Evolutionary conservation across 2,797 vertebrate species (phyloP).

Genomic region (Avahi laniger): DNA sequence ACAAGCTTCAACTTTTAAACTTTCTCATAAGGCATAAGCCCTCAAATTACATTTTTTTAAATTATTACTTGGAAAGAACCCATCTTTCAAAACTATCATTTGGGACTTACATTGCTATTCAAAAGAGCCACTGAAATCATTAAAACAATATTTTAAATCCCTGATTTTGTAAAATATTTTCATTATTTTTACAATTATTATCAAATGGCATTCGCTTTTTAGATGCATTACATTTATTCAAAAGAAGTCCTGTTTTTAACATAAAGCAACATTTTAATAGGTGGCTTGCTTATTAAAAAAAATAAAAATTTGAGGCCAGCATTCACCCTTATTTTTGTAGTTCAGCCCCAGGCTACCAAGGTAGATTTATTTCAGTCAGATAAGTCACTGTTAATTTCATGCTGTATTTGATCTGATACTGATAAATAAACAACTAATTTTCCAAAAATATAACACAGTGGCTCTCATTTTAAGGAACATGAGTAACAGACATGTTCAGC

Average conservation of each 20-base stretch:
- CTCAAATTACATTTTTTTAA: not conserved
- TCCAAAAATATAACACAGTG: slow-evolving; percentile 79
- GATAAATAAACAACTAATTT: slow-evolving; percentile 82
- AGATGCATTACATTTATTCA: slow-evolving; percentile 51
- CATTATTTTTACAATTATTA: slow-evolving; percentile 54
- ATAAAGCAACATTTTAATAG: slow-evolving; percentile 57
- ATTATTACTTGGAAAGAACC: slow-evolving; percentile 31
- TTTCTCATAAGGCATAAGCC: slow-evolving; percentile 13
- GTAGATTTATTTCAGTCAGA: slow-evolving; percentile 65
- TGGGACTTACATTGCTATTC: not conserved
- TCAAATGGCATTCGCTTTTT: slow-evolving; percentile 48
- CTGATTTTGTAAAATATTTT: slow-evolving; percentile 37
- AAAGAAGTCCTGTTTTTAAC: slow-evolving; percentile 61
- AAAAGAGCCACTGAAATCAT: slow-evolving; percentile 28
- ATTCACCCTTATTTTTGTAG: slow-evolving; percentile 71
- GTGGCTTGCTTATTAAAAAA: slow-evolving; percentile 63
- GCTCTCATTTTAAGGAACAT: slow-evolving; percentile 74
- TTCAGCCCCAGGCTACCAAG: slow-evolving; percentile 61
- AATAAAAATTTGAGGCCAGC: slow-evolving; percentile 50
- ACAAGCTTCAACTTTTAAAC: slow-evolving; percentile 36
- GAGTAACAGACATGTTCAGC: slow-evolving; percentile 66
- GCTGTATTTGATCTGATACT: slow-evolving; percentile 72
- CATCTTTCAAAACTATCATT: slow-evolving; percentile 29
- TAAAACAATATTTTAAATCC: slow-evolving; percentile 53
- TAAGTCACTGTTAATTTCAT: slow-evolving; percentile 77